A percentile compares a stretch with the other conserved stretches of the same genome.
These are phyloP conservation scores for Stenichneumon culpator DNA, from an alignment of 2,888 invertebrate genomes.

Conservation along the genomic window DNA sequence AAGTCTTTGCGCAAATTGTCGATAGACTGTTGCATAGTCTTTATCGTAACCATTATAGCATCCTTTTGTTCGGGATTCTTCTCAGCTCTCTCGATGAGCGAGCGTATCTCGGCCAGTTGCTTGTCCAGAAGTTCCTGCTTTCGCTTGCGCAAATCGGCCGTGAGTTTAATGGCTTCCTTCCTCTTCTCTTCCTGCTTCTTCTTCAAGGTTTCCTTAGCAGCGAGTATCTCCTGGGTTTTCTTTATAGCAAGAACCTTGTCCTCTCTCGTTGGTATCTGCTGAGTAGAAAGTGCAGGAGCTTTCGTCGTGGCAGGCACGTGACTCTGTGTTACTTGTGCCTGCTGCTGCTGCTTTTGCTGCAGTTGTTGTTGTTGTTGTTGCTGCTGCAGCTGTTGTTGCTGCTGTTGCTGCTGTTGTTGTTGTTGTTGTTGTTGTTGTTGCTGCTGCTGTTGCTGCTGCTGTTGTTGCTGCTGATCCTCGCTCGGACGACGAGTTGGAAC, in stretches of 20 bases:
- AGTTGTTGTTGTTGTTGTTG: slow-evolving; percentile 73
- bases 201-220: slow-evolving; percentile 89
- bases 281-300: slow-evolving; percentile 76
- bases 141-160: slow-evolving; percentile 93
- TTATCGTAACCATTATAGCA: slow-evolving; percentile 92
- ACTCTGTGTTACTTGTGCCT: slow-evolving; percentile 72
- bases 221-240: slow-evolving; percentile 87
- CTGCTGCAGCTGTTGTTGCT: slow-evolving; percentile 69
- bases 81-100: slow-evolving; percentile 93
- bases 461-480: slow-evolving; percentile 77
- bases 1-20: slow-evolving; percentile 91
- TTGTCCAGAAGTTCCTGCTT: slow-evolving; percentile 95
- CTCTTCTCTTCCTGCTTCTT: slow-evolving; percentile 92
- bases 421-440: slow-evolving; percentile 61
- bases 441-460: slow-evolving; percentile 69
- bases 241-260: slow-evolving; percentile 85
- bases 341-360: slow-evolving; percentile 68
- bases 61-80: slow-evolving; percentile 92
- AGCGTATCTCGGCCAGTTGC: slow-evolving; percentile 94
- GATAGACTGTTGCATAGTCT: slow-evolving; percentile 93
- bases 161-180: slow-evolving; percentile 91
- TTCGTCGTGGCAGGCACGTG: slow-evolving; percentile 84
- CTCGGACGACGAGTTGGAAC: slow-evolving; percentile 82
- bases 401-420: slow-evolving; percentile 69
- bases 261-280: slow-evolving; percentile 77